Evolutionary conservation across 2,888 invertebrate species (phyloP).

Genomic region (Cepaea hortensis): DNA sequence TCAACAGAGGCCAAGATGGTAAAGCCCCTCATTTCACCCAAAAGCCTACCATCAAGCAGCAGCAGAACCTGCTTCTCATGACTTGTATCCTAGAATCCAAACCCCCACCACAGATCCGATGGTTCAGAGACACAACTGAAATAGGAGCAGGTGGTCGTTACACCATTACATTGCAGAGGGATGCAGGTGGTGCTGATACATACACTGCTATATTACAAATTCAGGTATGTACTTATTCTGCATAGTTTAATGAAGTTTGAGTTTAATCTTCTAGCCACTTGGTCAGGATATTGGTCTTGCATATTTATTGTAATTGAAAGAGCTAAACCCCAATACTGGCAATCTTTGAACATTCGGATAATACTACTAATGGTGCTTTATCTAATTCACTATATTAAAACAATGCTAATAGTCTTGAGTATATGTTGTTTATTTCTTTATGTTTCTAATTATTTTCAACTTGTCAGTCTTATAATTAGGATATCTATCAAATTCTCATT

Average conservation of each 20-base stretch:
- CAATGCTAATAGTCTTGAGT: no score
- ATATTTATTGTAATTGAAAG: no score
- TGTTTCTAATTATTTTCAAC: no score
- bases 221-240: conserved; percentile 76
- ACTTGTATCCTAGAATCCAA: conserved; percentile 96
- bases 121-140: conserved; percentile 87
- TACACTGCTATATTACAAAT: conserved; percentile 95
- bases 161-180: conserved; percentile 92
- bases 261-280: neutral
- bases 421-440: no score
- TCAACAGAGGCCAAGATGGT: conserved; percentile 61
- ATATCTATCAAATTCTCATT: no score
- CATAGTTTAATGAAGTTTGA: neutral
- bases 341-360: no score
- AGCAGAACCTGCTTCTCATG: conserved; percentile 91
- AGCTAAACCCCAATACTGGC: no score
- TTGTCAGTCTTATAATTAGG: no score
- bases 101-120: conserved; percentile 94
- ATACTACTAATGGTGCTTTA: no score
- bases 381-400: no score
- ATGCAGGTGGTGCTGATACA: conserved; percentile 88
- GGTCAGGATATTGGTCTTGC: no score
- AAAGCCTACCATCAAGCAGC: conserved; percentile 99
- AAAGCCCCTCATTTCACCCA: conserved; percentile 95
- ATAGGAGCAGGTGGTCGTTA: conserved; percentile 89